Evolutionary conservation across 2,797 vertebrate species (phyloP), one percentile per base, ranked within the genome.

Genomic region (Rhodeus uyekii): DNA sequence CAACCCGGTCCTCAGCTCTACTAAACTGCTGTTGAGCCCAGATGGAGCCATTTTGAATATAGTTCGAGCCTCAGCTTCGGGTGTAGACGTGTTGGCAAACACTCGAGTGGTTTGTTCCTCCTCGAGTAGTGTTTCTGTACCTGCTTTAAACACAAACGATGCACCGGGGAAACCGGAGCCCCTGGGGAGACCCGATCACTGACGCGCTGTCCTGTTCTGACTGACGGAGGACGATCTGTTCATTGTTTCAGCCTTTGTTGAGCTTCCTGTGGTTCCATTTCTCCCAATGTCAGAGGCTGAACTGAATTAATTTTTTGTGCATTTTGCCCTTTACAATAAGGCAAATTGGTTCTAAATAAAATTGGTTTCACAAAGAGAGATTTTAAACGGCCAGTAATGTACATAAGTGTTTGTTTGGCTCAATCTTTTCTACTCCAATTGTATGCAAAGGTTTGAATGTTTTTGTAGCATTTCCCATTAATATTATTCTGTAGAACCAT

Each of bases 11-110:
- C 91, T 94, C 63, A 89, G 93, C 74, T 86, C 94, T 84, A 94
- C 94, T 90, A 97, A 96, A 90, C 92, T 98, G 63, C 92, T 98
- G 85, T 92, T 97, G 86, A 97, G 96, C 91, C 96, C 96, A 64
- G 96, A 98, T 85, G 95, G 96, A 80, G 95, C 95, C 16, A 92
- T 97, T 94, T 87, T 98, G 89, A 98, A 95, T 92, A 91, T 95
- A 89, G 91, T 95, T 91, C 93, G 91, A 91, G 90, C 92, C 79
- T 92, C 80, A 91, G 90, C 92, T 79, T 92, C 80, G 29, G 83
- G 80, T 75, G 63, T 89, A 73, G 82, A 92, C 42, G 72, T 50
- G 44, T 19, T 65, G 29, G n/a, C 89, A 34, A 91, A 90, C n/a
- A n/a, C n/a, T 85, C 85, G 89, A n/a, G 50, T 77, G 76, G 90